Conservation (phyloP, 1,140 invertebrate genomes). For the Polypedilum pembai region DNA sequence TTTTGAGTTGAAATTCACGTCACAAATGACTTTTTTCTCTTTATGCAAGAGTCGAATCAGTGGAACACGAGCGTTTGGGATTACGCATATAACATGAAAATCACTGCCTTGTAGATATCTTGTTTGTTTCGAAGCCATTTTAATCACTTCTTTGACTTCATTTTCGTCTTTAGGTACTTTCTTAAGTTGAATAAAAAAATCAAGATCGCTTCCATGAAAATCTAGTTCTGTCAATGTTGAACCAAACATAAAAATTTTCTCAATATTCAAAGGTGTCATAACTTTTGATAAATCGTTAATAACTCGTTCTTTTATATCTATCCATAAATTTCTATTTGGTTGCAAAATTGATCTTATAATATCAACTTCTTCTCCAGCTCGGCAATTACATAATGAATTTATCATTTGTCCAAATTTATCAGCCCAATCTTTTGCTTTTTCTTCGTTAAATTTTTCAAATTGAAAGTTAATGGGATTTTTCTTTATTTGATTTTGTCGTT, state of each 20-base stretch:
- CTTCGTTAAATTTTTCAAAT: neutral
- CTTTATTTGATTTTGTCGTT: neutral
- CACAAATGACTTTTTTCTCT: neutral
- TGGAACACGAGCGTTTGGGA: neutral
- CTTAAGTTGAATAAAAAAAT: neutral
- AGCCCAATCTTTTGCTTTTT: neutral
- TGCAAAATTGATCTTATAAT: neutral
- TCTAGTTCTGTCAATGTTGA: neutral
- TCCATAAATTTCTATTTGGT: neutral
- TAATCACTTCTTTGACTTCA: neutral
- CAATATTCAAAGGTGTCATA: neutral
- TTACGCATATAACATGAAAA: neutral
- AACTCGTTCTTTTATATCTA: neutral
- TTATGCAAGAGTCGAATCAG: neutral
- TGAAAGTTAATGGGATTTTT: neutral
- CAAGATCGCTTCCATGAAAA: neutral
- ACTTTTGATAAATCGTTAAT: neutral
- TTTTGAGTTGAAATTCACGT: slow-evolving; percentile 2
- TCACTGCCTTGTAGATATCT: neutral
- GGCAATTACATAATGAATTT: neutral
- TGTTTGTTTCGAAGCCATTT: neutral
- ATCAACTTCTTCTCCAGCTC: neutral
- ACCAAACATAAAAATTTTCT: neutral
- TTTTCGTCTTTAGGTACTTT: neutral
- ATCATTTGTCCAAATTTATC: neutral